These are phyloP conservation scores for Chymomyza caudatula DNA, from an alignment of 2,888 invertebrate species.

Conservation along the genomic window DNA sequence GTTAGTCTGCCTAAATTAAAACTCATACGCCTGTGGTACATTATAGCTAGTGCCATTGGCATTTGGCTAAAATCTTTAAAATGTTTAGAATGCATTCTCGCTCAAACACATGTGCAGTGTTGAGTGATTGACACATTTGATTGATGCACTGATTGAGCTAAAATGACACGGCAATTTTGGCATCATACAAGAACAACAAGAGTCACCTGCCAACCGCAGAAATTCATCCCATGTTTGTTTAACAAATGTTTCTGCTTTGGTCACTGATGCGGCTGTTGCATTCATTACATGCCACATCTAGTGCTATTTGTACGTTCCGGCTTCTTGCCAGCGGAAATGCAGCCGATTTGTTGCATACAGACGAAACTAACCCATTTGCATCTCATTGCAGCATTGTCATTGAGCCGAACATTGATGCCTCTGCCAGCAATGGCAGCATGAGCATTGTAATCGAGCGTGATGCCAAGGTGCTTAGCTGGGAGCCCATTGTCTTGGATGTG, in stretches of 20 bases:
- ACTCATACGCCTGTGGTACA: background rate
- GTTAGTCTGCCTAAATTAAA: background rate
- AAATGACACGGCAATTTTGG: constrained; percentile 50
- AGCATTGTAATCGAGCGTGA: constrained; percentile 74
- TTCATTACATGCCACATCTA: background rate
- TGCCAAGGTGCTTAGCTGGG: constrained; percentile 59
- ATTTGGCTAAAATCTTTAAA: background rate
- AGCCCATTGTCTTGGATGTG: constrained; percentile 77
- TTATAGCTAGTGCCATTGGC: constrained; percentile 7
- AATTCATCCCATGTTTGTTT: background rate
- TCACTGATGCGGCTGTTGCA: background rate
- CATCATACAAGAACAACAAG: constrained; percentile 18
- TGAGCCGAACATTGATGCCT: constrained; percentile 74
- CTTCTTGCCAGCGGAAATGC: background rate
- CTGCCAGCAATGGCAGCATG: constrained; percentile 75
- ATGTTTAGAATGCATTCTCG: background rate
- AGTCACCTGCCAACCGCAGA: background rate
- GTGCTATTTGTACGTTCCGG: background rate
- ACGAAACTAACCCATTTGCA: background rate
- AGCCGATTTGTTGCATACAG: background rate
- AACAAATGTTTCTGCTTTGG: background rate
- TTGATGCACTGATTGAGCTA: constrained; percentile 25
- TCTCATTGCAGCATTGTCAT: constrained; percentile 71
- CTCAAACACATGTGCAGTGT: constrained; percentile 12
- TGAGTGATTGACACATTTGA: constrained; percentile 62